Conservation (phyloP, 2,113 vertebrate genomes). For the Phyllopteryx taeniolatus region DNA sequence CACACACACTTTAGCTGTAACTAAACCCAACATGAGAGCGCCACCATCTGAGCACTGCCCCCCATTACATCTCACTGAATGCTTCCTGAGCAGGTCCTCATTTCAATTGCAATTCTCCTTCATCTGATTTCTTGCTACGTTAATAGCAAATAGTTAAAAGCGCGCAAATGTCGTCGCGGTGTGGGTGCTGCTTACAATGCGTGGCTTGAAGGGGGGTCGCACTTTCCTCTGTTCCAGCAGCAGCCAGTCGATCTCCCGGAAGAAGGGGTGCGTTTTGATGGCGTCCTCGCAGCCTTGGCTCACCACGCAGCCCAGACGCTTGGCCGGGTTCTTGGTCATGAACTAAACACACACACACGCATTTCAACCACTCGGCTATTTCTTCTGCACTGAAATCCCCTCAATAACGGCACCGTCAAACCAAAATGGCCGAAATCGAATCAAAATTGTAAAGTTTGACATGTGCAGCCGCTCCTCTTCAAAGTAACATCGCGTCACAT, state of each 20-base stretch:
- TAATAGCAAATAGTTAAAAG: no score
- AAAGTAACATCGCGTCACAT: no score
- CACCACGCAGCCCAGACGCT: slow-evolving; percentile 91
- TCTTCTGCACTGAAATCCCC: no score
- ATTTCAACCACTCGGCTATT: not conserved
- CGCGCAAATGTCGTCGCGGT: no score
- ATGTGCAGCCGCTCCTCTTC: no score
- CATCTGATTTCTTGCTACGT: no score
- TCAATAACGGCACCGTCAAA: no score
- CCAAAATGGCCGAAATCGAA: no score
- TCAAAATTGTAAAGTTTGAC: no score
- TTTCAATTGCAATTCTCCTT: not conserved
- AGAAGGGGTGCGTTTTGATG: slow-evolving; percentile 93
- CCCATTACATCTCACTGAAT: not conserved
- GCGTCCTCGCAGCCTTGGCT: slow-evolving; percentile 91
- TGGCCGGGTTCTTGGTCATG: slow-evolving; percentile 97
- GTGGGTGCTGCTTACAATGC: slow-evolving; percentile 85
- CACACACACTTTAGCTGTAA: not conserved
- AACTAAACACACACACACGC: slow-evolving; percentile 74
- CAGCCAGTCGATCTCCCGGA: slow-evolving; percentile 97
- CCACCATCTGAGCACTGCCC: not conserved
- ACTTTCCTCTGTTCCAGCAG: slow-evolving; percentile 95
- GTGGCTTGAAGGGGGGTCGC: slow-evolving; percentile 95
- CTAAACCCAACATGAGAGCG: not conserved
- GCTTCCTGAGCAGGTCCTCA: not conserved